Conservation (phyloP, 2,888 invertebrate species). For the Drosophila kokeensis region DNA sequence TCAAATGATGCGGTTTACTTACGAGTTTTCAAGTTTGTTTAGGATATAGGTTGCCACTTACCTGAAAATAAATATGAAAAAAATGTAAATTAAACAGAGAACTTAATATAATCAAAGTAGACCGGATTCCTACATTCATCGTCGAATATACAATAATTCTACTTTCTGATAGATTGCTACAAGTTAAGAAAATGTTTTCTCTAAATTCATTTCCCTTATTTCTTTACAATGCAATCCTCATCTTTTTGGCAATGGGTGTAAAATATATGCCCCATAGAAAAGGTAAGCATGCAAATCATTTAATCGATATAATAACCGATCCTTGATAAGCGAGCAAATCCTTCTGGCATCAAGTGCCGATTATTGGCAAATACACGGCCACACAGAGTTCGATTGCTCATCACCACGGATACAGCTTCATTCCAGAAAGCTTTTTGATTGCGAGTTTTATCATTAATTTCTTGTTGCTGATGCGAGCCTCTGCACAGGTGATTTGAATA, state of each 20-base stretch:
- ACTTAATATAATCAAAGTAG: neutral
- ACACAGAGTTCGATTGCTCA: no score
- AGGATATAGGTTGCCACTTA: conserved; percentile 48
- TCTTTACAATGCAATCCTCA: conserved; percentile 18
- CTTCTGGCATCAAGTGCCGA: conserved; percentile 7
- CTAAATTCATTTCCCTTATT: conserved; percentile 4
- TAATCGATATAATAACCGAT: neutral
- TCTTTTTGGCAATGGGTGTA: neutral
- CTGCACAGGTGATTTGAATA: conserved; percentile 12
- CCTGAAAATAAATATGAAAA: conserved; percentile 49
- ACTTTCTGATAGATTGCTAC: neutral
- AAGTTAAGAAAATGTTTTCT: conserved; percentile 13
- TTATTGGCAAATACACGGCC: neutral
- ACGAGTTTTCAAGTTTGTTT: conserved; percentile 16
- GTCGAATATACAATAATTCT: neutral
- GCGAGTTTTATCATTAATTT: conserved; percentile 12
- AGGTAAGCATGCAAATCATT: conserved; percentile 13
- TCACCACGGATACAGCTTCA: neutral
- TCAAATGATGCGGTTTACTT: conserved; percentile 40
- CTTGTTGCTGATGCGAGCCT: neutral
- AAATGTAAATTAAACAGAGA: conserved; percentile 2
- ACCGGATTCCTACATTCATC: neutral
- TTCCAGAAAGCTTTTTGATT: neutral
- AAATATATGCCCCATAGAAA: neutral
- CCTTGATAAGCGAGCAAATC: neutral